Evolutionary conservation across 2,797 vertebrate species (phyloP), one percentile per base, ranked within the genome.

Genomic region (Cetoscarus ocellatus): DNA sequence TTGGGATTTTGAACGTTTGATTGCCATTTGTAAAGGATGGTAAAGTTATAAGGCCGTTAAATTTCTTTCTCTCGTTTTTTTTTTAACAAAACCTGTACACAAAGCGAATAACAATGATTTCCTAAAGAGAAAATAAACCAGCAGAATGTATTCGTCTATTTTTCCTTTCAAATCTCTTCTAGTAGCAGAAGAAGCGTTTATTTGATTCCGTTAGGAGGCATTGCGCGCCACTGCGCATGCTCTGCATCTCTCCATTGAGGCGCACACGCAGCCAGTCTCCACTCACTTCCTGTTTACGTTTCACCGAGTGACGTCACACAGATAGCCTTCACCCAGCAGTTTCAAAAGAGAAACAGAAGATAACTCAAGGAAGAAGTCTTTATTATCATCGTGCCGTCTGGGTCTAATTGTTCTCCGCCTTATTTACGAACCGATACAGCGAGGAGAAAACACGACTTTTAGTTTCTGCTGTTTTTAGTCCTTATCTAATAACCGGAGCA

Each of bases 281-380:
- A 34, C 1, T 38, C 48, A 90, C 83, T 93, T 93, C 92, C 87
- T 90, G 87, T 91, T 93, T 94, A 91, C 89, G 84, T 83, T 90
- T 84, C 62, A 60, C 19, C 27, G 47, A 39, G 55, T 85, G 86
- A 84, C 85, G 86, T 88, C 83, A 84, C 74, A 5, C 18, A 12
- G 62, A 60, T 61, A 74, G 58, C 49, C 3, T 66, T 48, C 14
- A 35, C 39, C 70, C 47, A 40, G 68, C 45, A 67, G 47, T 77
- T 86, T 85, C 49, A 18, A 53, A 70, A 56, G 14, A 36, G 51
- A 82, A 82, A 75, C 53, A 56, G n/a, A 34, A 2, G 27, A 39
- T 40, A 83, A 85, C 61, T 80, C 49, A 3, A 62, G 42, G 50
- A 77, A 58, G 7, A 71, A 18, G 11, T 12, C 6, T 2, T 34